Conservation (phyloP, 1,140 invertebrate species). For the Apis dorsata region DNA sequence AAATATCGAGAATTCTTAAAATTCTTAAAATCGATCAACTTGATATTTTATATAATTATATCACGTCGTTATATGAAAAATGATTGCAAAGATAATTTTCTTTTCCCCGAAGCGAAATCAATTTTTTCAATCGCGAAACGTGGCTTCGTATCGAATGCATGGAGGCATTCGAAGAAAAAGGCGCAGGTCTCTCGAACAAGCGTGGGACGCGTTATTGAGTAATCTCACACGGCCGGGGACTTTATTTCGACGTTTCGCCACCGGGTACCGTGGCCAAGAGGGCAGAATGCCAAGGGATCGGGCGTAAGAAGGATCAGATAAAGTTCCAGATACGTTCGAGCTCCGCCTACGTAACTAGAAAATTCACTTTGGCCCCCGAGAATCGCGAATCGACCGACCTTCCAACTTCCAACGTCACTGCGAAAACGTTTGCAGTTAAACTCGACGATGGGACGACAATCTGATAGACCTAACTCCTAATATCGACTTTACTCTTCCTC, state of each 20-base stretch:
- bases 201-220: constrained; percentile 33
- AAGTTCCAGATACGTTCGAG: constrained; percentile 25
- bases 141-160: not conserved
- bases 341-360: constrained; percentile 34
- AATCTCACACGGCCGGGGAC: constrained; percentile 26
- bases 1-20: too few species aligned
- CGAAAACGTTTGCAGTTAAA: not conserved
- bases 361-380: constrained; percentile 23
- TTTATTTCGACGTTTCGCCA: constrained; percentile 41
- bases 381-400: constrained; percentile 24
- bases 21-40: too few species aligned
- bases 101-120: too few species aligned
- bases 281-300: constrained; percentile 44
- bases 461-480: not conserved
- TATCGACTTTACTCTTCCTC: too few species aligned
- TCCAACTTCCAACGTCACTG: not conserved
- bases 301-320: constrained; percentile 43
- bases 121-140: not conserved
- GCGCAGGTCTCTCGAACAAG: not conserved
- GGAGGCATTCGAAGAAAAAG: not conserved
- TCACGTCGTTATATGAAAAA: too few species aligned
- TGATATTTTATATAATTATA: too few species aligned
- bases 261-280: constrained; percentile 15
- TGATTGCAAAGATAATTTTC: not conserved
- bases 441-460: not conserved